phyloP scores from a whole-genome alignment of 1,140 invertebrate species.

The Drosophila paulistorum region DNA sequence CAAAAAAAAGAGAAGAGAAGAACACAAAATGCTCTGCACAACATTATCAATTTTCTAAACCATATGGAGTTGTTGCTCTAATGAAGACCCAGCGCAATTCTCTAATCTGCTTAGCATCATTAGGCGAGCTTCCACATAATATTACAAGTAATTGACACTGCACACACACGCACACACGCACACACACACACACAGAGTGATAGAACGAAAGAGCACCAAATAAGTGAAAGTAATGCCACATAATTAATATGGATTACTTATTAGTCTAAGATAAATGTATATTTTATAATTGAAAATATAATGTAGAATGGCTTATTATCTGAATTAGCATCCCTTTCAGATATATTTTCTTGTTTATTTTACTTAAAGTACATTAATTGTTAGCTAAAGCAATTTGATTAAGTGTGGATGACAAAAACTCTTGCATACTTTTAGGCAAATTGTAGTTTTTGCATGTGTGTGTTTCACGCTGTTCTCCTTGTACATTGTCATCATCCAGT shows the following conservation, averaged over 20 bases:
- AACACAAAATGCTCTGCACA: neutral
- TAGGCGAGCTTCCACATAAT: conserved; percentile 16
- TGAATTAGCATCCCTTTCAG: no score
- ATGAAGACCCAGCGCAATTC: conserved; percentile 47
- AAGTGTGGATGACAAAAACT: neutral
- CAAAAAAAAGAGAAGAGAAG: conserved; percentile 20
- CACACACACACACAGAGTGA: no score
- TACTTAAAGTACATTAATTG: no score
- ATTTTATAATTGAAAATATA: conserved; percentile 5
- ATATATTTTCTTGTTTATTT: no score
- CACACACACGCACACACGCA: neutral
- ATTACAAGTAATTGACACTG: conserved; percentile 13
- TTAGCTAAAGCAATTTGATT: neutral
- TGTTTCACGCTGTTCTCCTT: neutral
- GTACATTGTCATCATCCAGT: neutral
- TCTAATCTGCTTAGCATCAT: conserved; percentile 43
- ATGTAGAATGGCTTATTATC: neutral
- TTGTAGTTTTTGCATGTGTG: neutral
- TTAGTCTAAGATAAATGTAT: neutral
- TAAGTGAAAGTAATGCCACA: neutral
- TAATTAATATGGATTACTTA: conserved; percentile 12
- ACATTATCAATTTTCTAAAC: conserved; percentile 4
- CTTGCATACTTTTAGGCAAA: conserved; percentile 6
- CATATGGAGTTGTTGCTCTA: conserved; percentile 48
- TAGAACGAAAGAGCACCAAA: no score